Evolutionary conservation across 2,888 invertebrate species (phyloP), one percentile per base, ranked within the genome.

Genomic region (Tenthredo distinguenda): DNA sequence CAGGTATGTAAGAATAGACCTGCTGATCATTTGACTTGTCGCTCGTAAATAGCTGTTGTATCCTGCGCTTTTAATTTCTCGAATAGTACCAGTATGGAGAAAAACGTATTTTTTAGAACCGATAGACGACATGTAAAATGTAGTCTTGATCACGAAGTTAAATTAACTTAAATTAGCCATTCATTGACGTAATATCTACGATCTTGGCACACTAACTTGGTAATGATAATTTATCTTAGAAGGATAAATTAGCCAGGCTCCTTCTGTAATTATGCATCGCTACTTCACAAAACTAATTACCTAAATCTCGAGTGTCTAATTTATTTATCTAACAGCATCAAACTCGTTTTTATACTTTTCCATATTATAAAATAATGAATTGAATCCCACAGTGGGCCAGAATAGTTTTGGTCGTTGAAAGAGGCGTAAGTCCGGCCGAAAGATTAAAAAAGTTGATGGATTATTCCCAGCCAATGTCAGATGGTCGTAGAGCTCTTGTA

Each of bases 401-500:
- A 88, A 99, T 99, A 87, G 99, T 99, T 55, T 94, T 99, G 87
- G 99, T 99, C 58, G 98, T 99, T 34, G 99, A 99, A 93, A 95
- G 99, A 93, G 99, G 99, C n/a, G 98, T 99, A 0, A 97, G 97
- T 85, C 99, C 99, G 0, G 95, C 96, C 15, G 98, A 98, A 92
- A 94, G 99, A 43, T 94, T 98, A 72, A 96, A 96, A 92, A 97
- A 98, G 90, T 95, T 99, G 87, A 96, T 97, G 94, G 96, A 97
- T 68, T 99, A 99, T 93, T 99, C 99, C 50, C 98, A 99, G 92
- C 98, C 99, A 0, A 98, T 98, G 98, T 98, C 97, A 0, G 98
- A 97, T 91, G 97, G 97, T 0, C 95, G 97, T 88, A 94, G 98
- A 86, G 99, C 98, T 0, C 94, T 99, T 65, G 98, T 99, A 0